Evolutionary conservation across 2,888 invertebrate species (phyloP), one percentile per base, ranked within the genome.

Genomic region (Ennomos fuscantarius): DNA sequence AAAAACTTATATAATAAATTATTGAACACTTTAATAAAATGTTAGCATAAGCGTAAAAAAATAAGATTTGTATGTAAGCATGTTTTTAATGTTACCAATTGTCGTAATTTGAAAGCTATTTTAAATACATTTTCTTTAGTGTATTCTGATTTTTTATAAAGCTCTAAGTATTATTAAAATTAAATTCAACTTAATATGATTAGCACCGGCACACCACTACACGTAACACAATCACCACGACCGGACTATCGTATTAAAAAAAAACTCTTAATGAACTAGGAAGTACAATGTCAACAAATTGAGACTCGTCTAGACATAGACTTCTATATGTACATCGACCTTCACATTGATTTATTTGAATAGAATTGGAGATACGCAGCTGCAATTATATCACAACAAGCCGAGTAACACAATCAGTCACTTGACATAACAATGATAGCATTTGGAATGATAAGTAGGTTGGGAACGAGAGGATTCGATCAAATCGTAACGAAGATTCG

Each of bases 281-380:
- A 55, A 55, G 48, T 49, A 34, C 9, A 41, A 45, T 36, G 13
- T 12, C 8, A 41, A n/a, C 9, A 44, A 55, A 55, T 49, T 15
- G 34, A 47, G 15, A 39, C 15, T 12, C 34, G 44, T 39, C 48
- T 44, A 39, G 39, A 48, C 33, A 37, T 9, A 49, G 32, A 32
- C 13, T n/a, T 6, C 12, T 34, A 36, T n/a, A 32, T 37, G 10
- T 24, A 5, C 11, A 10, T 10, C 50, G 51, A 43, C 56, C 56
- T 57, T 47, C 46, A 34, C 24, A 47, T 31, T 51, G 56, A 47
- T 51, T 57, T 46, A 37, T 39, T 24, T 51, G 46, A 51, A 57
- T 57, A 13, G 6, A 11, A 51, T 24, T 40, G 34, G 5, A 31
- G 33, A 31, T 47, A 55, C 33, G 44, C 44, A 48, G 39, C 31